These are phyloP conservation scores for Opisthocomus hoazin DNA, from an alignment of 2,113 vertebrate genomes.

Conservation along the genomic window DNA sequence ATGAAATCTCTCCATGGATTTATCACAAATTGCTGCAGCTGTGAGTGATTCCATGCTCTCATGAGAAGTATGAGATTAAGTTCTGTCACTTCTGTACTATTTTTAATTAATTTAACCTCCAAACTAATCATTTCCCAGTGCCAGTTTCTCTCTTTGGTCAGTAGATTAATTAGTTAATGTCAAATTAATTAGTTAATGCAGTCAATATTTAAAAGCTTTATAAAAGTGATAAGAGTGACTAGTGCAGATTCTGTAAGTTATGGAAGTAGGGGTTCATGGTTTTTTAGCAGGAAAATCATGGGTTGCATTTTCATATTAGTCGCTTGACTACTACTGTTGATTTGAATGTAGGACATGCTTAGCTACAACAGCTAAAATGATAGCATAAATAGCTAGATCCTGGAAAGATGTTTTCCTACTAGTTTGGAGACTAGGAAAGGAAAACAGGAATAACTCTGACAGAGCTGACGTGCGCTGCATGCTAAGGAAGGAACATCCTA, in stretches of 20 bases:
- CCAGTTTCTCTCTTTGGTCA: constrained; percentile 23
- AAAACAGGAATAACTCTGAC: background rate
- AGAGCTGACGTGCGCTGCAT: background rate
- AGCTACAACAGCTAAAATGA: background rate
- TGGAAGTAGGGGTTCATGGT: background rate
- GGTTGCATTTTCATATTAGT: background rate
- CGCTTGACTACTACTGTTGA: background rate
- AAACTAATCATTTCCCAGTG: constrained; percentile 1
- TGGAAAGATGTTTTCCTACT: background rate
- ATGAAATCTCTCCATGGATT: constrained; percentile 39
- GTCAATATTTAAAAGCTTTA: constrained; percentile 14
- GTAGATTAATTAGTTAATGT: constrained; percentile 45
- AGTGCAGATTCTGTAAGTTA: background rate
- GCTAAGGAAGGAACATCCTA: background rate
- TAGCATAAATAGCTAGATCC: background rate
- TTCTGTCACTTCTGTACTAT: constrained; percentile 54
- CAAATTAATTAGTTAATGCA: constrained; percentile 49
- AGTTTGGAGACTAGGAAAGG: background rate
- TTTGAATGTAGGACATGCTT: background rate
- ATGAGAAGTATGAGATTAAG: constrained; percentile 65
- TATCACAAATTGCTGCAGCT: constrained; percentile 44
- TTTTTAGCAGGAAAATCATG: background rate
- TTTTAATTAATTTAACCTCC: constrained; percentile 70
- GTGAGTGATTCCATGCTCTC: constrained; percentile 48
- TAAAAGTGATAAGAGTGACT: background rate